phyloP scores from a whole-genome alignment of 1,140 invertebrate genomes.

The Eupeodes corollae region DNA sequence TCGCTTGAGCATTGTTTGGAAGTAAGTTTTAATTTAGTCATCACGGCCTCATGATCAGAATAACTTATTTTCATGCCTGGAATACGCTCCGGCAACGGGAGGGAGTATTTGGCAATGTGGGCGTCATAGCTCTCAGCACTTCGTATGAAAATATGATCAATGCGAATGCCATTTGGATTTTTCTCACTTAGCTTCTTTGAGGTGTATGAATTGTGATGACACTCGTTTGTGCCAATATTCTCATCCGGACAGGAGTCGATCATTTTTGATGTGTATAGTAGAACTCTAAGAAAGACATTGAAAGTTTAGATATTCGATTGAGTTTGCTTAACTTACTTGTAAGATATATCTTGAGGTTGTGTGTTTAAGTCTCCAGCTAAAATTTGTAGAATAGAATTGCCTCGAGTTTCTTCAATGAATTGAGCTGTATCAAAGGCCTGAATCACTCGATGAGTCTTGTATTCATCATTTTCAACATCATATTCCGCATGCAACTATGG shows the following conservation, averaged over 20 bases:
- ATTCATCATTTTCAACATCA: conserved; percentile 71
- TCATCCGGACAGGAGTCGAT: conserved; percentile 39
- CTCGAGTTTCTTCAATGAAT: conserved; percentile 76
- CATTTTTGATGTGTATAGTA: conserved; percentile 36
- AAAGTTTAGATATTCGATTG: background rate
- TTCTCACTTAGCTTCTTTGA: conserved; percentile 39
- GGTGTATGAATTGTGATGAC: conserved; percentile 74
- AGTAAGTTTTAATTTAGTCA: conserved; percentile 42
- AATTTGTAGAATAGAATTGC: conserved; percentile 66
- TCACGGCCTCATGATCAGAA: conserved; percentile 88
- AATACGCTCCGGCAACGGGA: conserved; percentile 62
- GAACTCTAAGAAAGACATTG: conserved; percentile 18
- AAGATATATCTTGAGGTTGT: conserved; percentile 75
- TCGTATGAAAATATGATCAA: conserved; percentile 81
- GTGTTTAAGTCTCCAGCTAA: conserved; percentile 90
- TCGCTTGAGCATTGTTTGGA: conserved; percentile 1
- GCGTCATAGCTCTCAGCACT: conserved; percentile 38
- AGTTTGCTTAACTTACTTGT: conserved; percentile 40
- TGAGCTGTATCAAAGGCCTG: conserved; percentile 92
- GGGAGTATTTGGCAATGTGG: conserved; percentile 48
- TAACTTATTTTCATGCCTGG: conserved; percentile 63
- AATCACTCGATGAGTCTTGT: conserved; percentile 75
- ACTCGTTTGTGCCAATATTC: conserved; percentile 60
- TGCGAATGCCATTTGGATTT: conserved; percentile 67
- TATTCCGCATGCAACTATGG: conserved; percentile 90